These are phyloP conservation scores for Ursus arctos DNA, from an alignment of 2,113 vertebrate genomes.

Conservation along the genomic window DNA sequence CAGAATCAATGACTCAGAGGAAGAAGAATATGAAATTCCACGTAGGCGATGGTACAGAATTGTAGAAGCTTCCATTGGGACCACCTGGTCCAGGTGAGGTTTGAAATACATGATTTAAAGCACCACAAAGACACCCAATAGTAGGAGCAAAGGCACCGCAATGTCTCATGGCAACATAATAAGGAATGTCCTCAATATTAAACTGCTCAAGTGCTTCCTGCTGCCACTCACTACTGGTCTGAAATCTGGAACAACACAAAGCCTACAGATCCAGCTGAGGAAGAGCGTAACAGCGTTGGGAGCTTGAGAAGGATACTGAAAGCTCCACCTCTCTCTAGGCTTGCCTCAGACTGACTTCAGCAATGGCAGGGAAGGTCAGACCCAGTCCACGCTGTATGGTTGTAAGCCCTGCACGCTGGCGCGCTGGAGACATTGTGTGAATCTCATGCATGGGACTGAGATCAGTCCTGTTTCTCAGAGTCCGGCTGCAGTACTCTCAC, in stretches of 20 bases:
- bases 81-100: accelerated
- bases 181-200: not conserved
- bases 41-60: not conserved
- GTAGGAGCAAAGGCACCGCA: not conserved
- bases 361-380: not conserved
- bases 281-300: no score
- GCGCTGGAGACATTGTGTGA: not conserved
- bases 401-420: accelerated
- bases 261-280: not conserved
- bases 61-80: not conserved
- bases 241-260: not conserved
- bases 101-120: not conserved
- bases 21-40: not conserved
- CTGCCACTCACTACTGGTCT: not conserved
- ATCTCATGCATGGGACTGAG: not conserved
- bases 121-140: not conserved
- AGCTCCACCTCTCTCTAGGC: accelerated
- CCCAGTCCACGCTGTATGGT: accelerated
- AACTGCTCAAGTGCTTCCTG: not conserved
- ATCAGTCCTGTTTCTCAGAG: not conserved
- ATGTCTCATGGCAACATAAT: not conserved
- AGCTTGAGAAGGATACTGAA: not conserved
- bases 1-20: not conserved
- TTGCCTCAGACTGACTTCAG: not conserved
- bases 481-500: not conserved